Percentiles rank a stretch among this genome's conserved stretches.
Conservation (phyloP, 2,888 invertebrate genomes). For the Alcis repandata region DNA sequence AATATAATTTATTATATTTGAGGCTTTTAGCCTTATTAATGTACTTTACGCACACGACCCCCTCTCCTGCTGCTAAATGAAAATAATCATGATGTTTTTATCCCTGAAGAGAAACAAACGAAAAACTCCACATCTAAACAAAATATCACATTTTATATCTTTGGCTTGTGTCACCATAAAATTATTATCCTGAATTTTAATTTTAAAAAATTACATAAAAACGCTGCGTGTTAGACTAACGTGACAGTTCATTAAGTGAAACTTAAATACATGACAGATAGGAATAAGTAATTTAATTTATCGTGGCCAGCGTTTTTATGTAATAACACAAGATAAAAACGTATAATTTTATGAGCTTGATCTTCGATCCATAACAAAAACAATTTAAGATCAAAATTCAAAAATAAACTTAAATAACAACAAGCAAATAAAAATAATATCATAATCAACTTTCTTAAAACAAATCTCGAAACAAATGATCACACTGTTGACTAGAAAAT, state of each 20-base stretch:
- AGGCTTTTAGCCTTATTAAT: conserved; percentile 49
- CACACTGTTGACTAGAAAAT: too few species aligned
- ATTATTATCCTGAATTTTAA: conserved; percentile 11
- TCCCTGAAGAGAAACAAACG: conserved; percentile 21
- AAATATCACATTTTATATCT: conserved; percentile 51
- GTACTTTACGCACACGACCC: conserved; percentile 43
- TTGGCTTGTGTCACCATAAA: conserved; percentile 46
- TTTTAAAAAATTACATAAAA: conserved; percentile 38
- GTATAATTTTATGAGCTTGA: background rate
- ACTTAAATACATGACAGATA: conserved; percentile 30
- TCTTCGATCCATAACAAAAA: background rate
- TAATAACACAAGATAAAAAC: conserved; percentile 23
- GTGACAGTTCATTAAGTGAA: conserved; percentile 37
- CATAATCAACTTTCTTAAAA: too few species aligned
- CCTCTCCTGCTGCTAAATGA: conserved; percentile 40
- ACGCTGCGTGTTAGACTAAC: conserved; percentile 42
- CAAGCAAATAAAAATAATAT: too few species aligned
- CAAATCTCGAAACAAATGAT: too few species aligned
- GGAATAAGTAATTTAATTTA: conserved; percentile 25
- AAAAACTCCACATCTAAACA: conserved; percentile 44
- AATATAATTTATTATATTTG: conserved; percentile 30
- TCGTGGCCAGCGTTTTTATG: conserved; percentile 31
- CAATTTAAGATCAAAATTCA: background rate
- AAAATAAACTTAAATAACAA: background rate
- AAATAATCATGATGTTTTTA: conserved; percentile 13